Evolutionary conservation across 2,797 vertebrate species (phyloP).

Genomic region (Myoxocephalus aenaeus): DNA sequence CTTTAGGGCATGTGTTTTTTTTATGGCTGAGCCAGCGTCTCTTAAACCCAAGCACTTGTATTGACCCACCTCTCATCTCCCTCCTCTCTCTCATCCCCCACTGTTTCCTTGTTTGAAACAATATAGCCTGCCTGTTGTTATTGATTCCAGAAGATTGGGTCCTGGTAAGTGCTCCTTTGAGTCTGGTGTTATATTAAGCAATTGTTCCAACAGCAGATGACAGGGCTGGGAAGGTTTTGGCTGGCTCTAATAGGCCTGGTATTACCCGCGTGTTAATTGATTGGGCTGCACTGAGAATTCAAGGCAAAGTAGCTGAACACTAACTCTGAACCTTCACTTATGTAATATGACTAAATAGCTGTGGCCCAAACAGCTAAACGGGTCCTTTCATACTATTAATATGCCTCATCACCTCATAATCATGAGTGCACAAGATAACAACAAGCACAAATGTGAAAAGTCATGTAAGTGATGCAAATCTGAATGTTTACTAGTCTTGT

Average conservation of each 20-base stretch:
- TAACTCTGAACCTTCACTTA: slow-evolving; percentile 22
- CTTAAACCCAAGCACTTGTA: slow-evolving; percentile 75
- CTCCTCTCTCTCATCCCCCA: slow-evolving; percentile 69
- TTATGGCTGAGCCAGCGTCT: slow-evolving; percentile 75
- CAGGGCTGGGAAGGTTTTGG: slow-evolving; percentile 86
- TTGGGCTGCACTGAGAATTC: slow-evolving; percentile 76
- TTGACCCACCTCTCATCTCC: slow-evolving; percentile 74
- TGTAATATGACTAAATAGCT: slow-evolving; percentile 11
- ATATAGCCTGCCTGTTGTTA: slow-evolving; percentile 85
- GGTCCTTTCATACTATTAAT: slow-evolving; percentile 1
- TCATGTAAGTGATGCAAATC: neutral
- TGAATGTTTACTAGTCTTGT: neutral
- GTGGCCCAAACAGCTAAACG: slow-evolving; percentile 26
- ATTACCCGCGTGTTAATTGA: slow-evolving; percentile 91
- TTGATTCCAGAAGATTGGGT: slow-evolving; percentile 87
- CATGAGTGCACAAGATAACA: slow-evolving; percentile 17
- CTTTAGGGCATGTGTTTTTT: slow-evolving; percentile 68
- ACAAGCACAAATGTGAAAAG: slow-evolving; percentile 5
- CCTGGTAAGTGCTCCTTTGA: slow-evolving; percentile 87
- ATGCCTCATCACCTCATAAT: slow-evolving; percentile 13
- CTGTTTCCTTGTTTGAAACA: slow-evolving; percentile 84
- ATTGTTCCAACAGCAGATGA: slow-evolving; percentile 90
- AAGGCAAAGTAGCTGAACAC: slow-evolving; percentile 50
- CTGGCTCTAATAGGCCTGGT: slow-evolving; percentile 86
- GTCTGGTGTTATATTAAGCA: slow-evolving; percentile 90